Base-by-base conservation (phyloP, 2,797 vertebrate genomes). In the Crossoptilon crossoptilon region DNA sequence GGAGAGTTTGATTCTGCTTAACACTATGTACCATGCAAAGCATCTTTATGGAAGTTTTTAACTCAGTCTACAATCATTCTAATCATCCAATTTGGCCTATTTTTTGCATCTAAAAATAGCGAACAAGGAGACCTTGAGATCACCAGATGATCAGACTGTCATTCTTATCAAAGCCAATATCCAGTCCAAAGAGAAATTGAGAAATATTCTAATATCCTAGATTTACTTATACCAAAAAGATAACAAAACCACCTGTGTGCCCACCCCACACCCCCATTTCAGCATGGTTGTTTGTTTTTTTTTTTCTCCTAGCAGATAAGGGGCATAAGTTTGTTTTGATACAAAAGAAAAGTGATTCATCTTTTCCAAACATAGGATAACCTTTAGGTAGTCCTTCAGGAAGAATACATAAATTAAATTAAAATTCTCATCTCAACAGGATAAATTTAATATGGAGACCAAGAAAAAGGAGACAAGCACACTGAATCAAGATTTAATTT, bases 401-500 rank as follows among this genome's bases (percentile, higher is more conserved):
- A 93, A 79, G 41, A 90, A 60, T 46, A 88, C 15, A 44, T 84
- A 82, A 88, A 84, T 82, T 21, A 88, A 86, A 90, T 71, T 41
- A 64, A 91, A 89, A 86, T 63, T 72, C 59, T 66, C 58, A 55
- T 66, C 55, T 89, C 73, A 91, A 84, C 15, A 85, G 17, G 66
- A 82, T 79, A 58, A 85, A 93, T 94, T 84, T 72, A 77, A 72
- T 85, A 94, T 29, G 58, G 91, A 62, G 7, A 59, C n/a, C 33
- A 63, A 92, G 68, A 79, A 84, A 76, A 35, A 88, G 37, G 41
- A 91, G 69, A 80, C 43, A 80, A 87, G 55, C 18, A 85, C 14
- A 77, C 85, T 19, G 37, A 37, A 88, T 37, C 88, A 79, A 87
- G 58, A 75, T 27, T 85, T 88, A 94, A 93, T 96, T 48, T 91